Evolutionary conservation across 2,113 vertebrate species (phyloP).

Genomic region (Prionailurus viverrinus): DNA sequence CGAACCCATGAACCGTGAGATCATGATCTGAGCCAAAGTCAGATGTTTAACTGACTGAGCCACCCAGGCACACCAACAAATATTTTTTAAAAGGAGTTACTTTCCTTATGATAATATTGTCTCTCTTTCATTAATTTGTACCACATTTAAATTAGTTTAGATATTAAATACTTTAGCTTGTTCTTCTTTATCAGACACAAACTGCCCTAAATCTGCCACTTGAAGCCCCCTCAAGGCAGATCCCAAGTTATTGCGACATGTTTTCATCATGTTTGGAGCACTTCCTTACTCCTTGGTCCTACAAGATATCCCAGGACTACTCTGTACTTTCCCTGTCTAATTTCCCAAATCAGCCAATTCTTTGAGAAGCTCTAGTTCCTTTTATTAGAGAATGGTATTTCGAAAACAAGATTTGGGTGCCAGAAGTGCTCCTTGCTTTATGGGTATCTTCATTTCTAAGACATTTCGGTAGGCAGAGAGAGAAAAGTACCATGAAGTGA

Average conservation of each 20-base stretch:
- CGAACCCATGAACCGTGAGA: no score
- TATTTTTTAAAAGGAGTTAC: no score
- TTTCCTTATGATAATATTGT: neutral
- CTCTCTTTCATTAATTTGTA: neutral
- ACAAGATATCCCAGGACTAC: neutral
- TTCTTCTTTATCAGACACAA: neutral
- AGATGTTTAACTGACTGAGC: no score
- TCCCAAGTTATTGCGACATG: neutral
- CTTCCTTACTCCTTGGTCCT: neutral
- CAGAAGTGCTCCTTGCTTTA: neutral
- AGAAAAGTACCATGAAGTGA: neutral
- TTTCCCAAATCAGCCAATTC: neutral
- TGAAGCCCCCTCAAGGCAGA: neutral
- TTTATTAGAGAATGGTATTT: neutral
- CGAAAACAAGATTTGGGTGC: neutral
- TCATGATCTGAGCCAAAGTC: no score
- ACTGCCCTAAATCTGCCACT: neutral
- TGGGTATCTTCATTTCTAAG: neutral
- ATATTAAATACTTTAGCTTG: neutral
- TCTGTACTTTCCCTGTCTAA: neutral
- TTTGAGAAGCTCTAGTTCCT: neutral
- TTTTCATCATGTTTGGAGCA: neutral
- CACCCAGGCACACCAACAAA: no score
- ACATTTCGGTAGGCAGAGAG: neutral
- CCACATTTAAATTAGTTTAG: neutral